phyloP scores from a whole-genome alignment of 2,113 vertebrate genomes.

The Chaenogobius annularis region DNA sequence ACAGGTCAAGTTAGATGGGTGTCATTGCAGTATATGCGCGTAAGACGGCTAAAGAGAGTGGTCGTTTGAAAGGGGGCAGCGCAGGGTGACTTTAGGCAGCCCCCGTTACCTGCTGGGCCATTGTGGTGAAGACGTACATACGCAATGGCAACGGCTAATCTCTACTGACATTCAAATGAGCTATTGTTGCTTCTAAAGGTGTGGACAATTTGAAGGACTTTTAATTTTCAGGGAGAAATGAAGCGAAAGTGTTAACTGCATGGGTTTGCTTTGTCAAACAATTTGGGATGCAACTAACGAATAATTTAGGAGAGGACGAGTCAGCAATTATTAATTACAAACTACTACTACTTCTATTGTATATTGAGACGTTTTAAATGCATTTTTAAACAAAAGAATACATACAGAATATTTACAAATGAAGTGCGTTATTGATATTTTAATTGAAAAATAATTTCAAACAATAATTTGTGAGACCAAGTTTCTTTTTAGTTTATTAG shows the following conservation, averaged over 20 bases:
- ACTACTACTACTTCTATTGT: no score
- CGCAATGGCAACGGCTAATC: conserved; percentile 36
- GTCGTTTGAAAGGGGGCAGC: conserved; percentile 35
- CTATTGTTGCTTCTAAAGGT: conserved; percentile 25
- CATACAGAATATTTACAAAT: no score
- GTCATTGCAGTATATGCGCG: conserved; percentile 4
- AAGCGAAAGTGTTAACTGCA: background rate
- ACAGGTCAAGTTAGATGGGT: conserved; percentile 36
- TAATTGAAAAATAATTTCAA: no score
- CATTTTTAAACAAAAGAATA: no score
- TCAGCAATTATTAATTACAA: no score
- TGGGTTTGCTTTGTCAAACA: no score
- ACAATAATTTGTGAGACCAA: no score
- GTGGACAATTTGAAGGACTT: conserved; percentile 22
- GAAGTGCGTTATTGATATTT: no score
- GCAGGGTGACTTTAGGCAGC: conserved; percentile 30
- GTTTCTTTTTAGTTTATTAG: no score
- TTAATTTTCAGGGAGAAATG: conserved; percentile 22
- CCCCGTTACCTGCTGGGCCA: conserved; percentile 50
- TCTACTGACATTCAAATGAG: conserved; percentile 60
- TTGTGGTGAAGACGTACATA: conserved; percentile 36
- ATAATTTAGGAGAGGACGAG: no score
- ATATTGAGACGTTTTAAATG: no score
- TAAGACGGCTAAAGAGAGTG: conserved; percentile 33
- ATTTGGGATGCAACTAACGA: no score